Evolutionary conservation across 2,113 vertebrate species (phyloP), one percentile per base, ranked within the genome.

Genomic region (Symphodus melops): DNA sequence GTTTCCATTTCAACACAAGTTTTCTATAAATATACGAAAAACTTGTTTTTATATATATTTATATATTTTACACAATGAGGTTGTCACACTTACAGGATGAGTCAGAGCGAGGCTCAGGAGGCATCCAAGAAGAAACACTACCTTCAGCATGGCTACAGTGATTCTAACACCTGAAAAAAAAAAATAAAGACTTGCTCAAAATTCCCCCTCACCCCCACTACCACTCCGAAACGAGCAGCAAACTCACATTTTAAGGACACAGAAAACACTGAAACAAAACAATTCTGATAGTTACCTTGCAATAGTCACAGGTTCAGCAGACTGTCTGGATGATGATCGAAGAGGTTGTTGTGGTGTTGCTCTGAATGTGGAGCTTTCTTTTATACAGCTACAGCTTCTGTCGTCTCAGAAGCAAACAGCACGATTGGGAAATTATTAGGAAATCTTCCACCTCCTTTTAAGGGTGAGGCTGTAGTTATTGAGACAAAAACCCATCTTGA

Each of bases 101-200:
- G 88, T 84, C 79, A 91, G 20, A 55, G 73, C 37, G 25, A 92
- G 48, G 53, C 82, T 82, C 69, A 90, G 63, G 60, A 93, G 81
- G 63, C 88, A 89, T 75, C 83, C 67, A 20, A 93, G 60, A 11
- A 89, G 46, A 59, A 91, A 2, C 1, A 25, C 25, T 14, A 71
- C 58, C 84, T 91, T 93, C 89, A 94, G 91, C 82, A 86, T 92
- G 77, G 49, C 84, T 69, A 49, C 69, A 69, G 67, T 81, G 66
- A 48, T 72, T 14, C 4, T 25, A 25, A 36, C 9, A 66, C 5
- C 79, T 85, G 41, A 42, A 37, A 7, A 51, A 79, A 23, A 61
- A 56, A 25, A 44, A 49, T 23, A 44, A 5, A 1, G 12, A 6
- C 5, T 59, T 13, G 28, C 28, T 33, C 28, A 33, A 33, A 33